A percentile compares a stretch with the other conserved stretches of the same genome.
phyloP scores from a whole-genome alignment of 1,140 invertebrate genomes.

The Plodia interpunctella region DNA sequence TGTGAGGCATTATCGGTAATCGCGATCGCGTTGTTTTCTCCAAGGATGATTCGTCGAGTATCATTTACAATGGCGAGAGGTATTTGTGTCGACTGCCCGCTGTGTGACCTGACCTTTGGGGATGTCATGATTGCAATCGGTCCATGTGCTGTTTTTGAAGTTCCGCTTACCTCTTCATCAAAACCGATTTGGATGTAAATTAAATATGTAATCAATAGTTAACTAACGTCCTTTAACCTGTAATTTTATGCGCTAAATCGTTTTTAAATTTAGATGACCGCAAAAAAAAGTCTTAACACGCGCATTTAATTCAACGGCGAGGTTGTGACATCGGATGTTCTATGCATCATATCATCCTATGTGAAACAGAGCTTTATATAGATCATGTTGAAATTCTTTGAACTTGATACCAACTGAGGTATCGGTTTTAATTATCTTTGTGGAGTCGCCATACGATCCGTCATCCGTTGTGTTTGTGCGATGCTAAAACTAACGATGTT shows the following conservation, averaged over 20 bases:
- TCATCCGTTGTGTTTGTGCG: not conserved
- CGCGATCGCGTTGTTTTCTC: slow-evolving; percentile 51
- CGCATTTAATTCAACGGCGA: not conserved
- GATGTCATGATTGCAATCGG: slow-evolving; percentile 14
- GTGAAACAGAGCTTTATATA: not conserved
- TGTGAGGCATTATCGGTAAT: slow-evolving; percentile 42
- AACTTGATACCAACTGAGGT: not conserved
- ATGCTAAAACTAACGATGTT: not conserved
- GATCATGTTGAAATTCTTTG: slow-evolving; percentile 4
- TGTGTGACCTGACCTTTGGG: slow-evolving; percentile 27
- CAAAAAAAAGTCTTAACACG: not conserved
- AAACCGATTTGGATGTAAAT: no score
- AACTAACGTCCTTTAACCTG: no score
- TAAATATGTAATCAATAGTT: no score
- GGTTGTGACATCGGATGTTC: no score
- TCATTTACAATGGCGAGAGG: slow-evolving; percentile 41
- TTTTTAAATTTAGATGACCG: no score
- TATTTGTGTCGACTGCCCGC: slow-evolving; percentile 41
- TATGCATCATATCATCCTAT: not conserved
- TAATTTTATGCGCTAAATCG: no score
- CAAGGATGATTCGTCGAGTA: slow-evolving; percentile 44
- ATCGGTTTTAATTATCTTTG: slow-evolving; percentile 3
- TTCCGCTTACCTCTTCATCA: not conserved
- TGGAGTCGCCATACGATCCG: not conserved
- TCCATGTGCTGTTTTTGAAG: not conserved